Percentiles rank a stretch among this genome's conserved stretches.
Evolutionary conservation across 2,888 invertebrate genomes (phyloP).

Genomic region (Clivina fossor): DNA sequence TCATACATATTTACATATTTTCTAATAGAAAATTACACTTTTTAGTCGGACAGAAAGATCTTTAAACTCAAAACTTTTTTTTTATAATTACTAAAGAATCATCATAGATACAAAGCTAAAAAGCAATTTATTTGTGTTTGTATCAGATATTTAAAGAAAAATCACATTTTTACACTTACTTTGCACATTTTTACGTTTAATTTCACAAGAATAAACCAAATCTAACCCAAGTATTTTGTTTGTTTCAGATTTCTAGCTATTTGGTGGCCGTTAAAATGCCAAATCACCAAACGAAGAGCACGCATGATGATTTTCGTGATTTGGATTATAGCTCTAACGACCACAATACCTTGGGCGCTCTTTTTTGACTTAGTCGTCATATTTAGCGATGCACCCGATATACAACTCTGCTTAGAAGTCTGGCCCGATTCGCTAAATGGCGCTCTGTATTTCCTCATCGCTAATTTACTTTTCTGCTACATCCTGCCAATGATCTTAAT

Average conservation of each 20-base stretch:
- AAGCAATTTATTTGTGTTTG: too few relatives aligned
- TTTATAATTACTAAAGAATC: too few relatives aligned
- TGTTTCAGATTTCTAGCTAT: constrained; percentile 89
- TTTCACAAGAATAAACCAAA: not conserved
- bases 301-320: constrained; percentile 85
- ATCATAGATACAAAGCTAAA: too few relatives aligned
- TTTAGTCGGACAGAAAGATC: too few relatives aligned
- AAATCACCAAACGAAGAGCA: constrained; percentile 86
- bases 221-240: not conserved
- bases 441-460: constrained; percentile 83
- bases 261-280: constrained; percentile 90
- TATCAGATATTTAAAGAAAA: too few relatives aligned
- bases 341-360: constrained; percentile 88
- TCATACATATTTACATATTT: too few relatives aligned
- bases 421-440: constrained; percentile 86
- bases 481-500: constrained; percentile 88
- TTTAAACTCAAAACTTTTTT: too few relatives aligned
- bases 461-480: constrained; percentile 87
- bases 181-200: too few relatives aligned
- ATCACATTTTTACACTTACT: too few relatives aligned
- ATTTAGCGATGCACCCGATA: constrained; percentile 73
- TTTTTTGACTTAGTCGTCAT: constrained; percentile 81
- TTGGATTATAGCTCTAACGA: constrained; percentile 83
- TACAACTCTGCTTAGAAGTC: constrained; percentile 76
- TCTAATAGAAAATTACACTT: too few relatives aligned